Evolutionary conservation across 2,113 vertebrate genomes (phyloP).

Genomic region (Heloderma charlesbogerti): DNA sequence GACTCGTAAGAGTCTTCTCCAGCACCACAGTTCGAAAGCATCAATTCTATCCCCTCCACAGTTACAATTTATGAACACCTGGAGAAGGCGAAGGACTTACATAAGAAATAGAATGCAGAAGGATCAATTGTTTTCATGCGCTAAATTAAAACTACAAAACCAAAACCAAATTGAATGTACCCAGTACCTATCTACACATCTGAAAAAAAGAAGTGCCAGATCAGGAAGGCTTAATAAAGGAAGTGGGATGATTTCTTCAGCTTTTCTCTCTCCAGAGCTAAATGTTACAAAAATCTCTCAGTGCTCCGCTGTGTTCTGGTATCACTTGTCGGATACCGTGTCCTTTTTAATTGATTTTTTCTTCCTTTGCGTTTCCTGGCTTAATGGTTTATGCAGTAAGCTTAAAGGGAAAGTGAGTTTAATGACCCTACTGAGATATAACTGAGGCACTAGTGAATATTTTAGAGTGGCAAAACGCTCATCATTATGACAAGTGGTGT

Average conservation of each 20-base stretch:
- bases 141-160: not conserved
- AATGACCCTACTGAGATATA: slow-evolving; percentile 47
- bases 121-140: slow-evolving; percentile 29
- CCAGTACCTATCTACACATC: slow-evolving; percentile 4
- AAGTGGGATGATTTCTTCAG: slow-evolving; percentile 40
- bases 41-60: too few relatives aligned
- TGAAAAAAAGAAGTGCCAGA: slow-evolving; percentile 19
- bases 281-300: slow-evolving; percentile 46
- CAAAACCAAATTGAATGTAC: not conserved
- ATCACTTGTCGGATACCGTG: slow-evolving; percentile 21
- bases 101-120: slow-evolving; percentile 33
- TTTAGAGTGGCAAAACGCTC: slow-evolving; percentile 37
- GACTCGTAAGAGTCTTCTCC: too few relatives aligned
- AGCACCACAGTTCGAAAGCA: too few relatives aligned
- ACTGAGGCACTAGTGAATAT: slow-evolving; percentile 52
- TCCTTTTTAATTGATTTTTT: slow-evolving; percentile 51
- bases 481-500: not conserved
- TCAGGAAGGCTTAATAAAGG: slow-evolving; percentile 38
- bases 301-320: slow-evolving; percentile 42
- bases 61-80: not conserved
- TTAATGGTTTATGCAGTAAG: slow-evolving; percentile 48
- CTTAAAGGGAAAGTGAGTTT: slow-evolving; percentile 29
- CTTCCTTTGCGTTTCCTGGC: slow-evolving; percentile 21
- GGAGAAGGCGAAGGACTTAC: slow-evolving; percentile 44
- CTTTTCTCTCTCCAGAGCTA: slow-evolving; percentile 40